Conservation (phyloP, 2,113 vertebrate genomes). For the Riparia riparia region DNA sequence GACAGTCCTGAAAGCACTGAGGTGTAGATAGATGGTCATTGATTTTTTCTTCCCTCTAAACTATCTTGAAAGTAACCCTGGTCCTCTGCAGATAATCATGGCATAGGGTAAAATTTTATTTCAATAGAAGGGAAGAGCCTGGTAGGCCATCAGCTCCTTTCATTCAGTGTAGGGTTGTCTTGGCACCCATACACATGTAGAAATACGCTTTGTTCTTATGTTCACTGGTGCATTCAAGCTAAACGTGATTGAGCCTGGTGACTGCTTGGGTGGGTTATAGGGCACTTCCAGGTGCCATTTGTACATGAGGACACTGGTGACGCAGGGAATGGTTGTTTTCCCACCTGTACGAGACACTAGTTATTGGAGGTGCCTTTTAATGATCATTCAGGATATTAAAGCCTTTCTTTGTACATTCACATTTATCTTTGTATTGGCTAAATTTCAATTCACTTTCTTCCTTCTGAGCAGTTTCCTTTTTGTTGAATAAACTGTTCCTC, state of each 20-base stretch:
- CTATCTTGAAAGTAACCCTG: neutral
- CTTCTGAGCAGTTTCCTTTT: neutral
- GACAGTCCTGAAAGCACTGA: accelerated
- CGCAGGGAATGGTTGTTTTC: neutral
- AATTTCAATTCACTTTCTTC: neutral
- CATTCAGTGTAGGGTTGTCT: neutral
- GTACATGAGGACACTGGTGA: neutral
- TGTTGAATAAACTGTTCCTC: neutral
- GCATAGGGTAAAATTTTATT: neutral
- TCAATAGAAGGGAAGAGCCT: neutral
- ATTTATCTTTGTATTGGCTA: neutral
- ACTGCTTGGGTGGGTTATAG: neutral
- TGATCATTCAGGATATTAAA: neutral
- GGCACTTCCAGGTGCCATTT: neutral
- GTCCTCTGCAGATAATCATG: neutral
- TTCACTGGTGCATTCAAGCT: neutral
- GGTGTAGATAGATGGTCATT: neutral
- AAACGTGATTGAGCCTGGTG: neutral
- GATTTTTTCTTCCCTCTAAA: neutral
- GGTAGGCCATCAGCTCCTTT: neutral
- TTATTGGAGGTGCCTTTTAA: neutral
- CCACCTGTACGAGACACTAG: neutral
- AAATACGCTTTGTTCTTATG: neutral
- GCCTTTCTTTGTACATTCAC: neutral
- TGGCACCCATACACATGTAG: accelerated